phyloP scores from a whole-genome alignment of 2,888 invertebrate genomes.

The Baccha elongata region DNA sequence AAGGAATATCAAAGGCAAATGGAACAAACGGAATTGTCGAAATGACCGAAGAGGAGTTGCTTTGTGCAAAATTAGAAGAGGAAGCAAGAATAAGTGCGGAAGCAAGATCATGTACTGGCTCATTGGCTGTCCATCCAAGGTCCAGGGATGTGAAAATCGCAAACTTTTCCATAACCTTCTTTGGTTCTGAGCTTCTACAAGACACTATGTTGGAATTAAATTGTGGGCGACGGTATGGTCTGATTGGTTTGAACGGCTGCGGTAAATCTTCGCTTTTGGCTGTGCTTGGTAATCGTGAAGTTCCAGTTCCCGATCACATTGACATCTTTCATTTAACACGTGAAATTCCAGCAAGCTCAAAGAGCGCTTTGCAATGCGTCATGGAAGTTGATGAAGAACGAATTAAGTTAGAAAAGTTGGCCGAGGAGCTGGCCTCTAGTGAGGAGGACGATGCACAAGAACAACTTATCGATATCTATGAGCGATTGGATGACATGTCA shows the following conservation, averaged over 20 bases:
- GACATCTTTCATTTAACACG: slow-evolving; percentile 98
- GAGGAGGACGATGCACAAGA: slow-evolving; percentile 97
- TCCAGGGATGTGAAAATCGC: slow-evolving; percentile 98
- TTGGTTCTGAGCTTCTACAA: slow-evolving; percentile 96
- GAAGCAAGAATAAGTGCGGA: slow-evolving; percentile 97
- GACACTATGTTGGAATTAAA: slow-evolving; percentile 98
- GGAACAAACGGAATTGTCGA: slow-evolving; percentile 86
- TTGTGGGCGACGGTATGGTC: slow-evolving; percentile 97
- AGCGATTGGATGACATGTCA: slow-evolving; percentile 97
- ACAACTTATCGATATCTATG: slow-evolving; percentile 98
- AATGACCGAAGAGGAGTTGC: slow-evolving; percentile 85
- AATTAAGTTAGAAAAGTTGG: slow-evolving; percentile 93
- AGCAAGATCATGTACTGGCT: slow-evolving; percentile 96
- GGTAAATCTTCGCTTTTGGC: slow-evolving; percentile 98
- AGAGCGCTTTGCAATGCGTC: slow-evolving; percentile 96
- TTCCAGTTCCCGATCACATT: slow-evolving; percentile 97
- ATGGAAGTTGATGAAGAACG: slow-evolving; percentile 99
- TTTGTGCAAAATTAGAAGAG: slow-evolving; percentile 93
- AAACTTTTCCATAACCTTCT: slow-evolving; percentile 98
- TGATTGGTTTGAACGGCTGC: slow-evolving; percentile 98
- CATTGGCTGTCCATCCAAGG: slow-evolving; percentile 96
- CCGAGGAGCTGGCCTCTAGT: slow-evolving; percentile 93
- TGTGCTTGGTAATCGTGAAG: slow-evolving; percentile 95
- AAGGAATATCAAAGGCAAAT: slow-evolving; percentile 83
- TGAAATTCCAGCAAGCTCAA: slow-evolving; percentile 99